These are phyloP conservation scores for Eretmocerus hayati DNA, from an alignment of 2,888 invertebrate genomes.

Conservation along the genomic window DNA sequence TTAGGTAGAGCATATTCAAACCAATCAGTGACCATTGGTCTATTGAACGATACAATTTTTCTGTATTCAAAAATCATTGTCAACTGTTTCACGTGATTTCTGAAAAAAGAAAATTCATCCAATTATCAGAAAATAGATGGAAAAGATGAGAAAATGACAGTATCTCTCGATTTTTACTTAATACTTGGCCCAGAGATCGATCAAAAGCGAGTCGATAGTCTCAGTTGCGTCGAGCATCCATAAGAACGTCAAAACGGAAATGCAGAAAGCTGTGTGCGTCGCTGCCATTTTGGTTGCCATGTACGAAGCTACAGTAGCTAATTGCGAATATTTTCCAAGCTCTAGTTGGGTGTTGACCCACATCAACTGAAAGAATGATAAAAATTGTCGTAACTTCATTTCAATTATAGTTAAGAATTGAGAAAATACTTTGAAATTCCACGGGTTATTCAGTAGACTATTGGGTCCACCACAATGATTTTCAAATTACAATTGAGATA, in stretches of 20 bases:
- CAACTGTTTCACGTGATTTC: neutral
- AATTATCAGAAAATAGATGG: neutral
- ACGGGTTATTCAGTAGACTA: too few species aligned
- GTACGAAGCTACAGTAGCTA: slow-evolving; percentile 32
- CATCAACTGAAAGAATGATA: neutral
- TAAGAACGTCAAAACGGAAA: slow-evolving; percentile 38
- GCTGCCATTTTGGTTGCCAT: slow-evolving; percentile 33
- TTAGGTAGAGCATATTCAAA: too few species aligned
- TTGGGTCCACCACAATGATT: too few species aligned
- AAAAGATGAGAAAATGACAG: neutral
- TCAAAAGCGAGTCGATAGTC: slow-evolving; percentile 37
- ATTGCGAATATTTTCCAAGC: slow-evolving; percentile 28
- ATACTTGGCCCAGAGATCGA: slow-evolving; percentile 36
- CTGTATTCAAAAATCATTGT: too few species aligned
- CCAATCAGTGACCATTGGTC: too few species aligned
- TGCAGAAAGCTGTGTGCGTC: slow-evolving; percentile 33
- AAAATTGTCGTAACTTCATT: too few species aligned
- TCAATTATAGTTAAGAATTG: too few species aligned
- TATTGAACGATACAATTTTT: too few species aligned
- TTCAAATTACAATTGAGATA: too few species aligned
- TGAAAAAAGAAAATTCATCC: neutral
- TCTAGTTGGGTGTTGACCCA: slow-evolving; percentile 33
- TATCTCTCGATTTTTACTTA: slow-evolving; percentile 14
- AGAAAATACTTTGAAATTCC: too few species aligned
- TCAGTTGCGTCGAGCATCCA: slow-evolving; percentile 46